Percentiles rank a stretch among this genome's conserved stretches.
These are phyloP conservation scores for Aptenodytes patagonicus DNA, from an alignment of 2,113 vertebrate species.

Conservation along the genomic window DNA sequence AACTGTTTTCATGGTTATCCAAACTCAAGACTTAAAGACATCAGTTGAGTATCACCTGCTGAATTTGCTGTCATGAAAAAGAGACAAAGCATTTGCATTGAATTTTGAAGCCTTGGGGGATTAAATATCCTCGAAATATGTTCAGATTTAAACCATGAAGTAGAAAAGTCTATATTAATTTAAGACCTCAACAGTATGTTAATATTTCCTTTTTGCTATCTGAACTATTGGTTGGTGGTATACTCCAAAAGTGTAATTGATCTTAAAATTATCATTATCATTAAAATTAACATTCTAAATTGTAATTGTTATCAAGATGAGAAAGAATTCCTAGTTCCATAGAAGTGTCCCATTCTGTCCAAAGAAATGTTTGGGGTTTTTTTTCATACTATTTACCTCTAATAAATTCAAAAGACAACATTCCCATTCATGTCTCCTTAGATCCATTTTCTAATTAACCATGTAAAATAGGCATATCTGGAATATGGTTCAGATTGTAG, in stretches of 20 bases:
- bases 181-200: neutral
- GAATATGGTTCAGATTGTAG: rapidly evolving
- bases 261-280: neutral
- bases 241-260: neutral
- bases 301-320: neutral
- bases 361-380: rapidly evolving
- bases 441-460: neutral
- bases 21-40: neutral
- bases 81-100: neutral
- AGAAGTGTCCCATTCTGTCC: neutral
- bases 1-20: neutral
- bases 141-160: neutral
- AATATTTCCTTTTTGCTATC: neutral
- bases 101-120: neutral
- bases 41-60: neutral
- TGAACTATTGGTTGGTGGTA: neutral
- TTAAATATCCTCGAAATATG: neutral
- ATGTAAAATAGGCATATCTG: neutral
- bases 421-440: neutral
- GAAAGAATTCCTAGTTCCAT: neutral
- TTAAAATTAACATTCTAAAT: neutral
- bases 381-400: neutral
- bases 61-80: neutral
- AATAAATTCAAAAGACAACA: neutral
- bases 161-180: neutral